Evolutionary conservation across 2,113 vertebrate species (phyloP).

Genomic region (Lethenteron reissneri): DNA sequence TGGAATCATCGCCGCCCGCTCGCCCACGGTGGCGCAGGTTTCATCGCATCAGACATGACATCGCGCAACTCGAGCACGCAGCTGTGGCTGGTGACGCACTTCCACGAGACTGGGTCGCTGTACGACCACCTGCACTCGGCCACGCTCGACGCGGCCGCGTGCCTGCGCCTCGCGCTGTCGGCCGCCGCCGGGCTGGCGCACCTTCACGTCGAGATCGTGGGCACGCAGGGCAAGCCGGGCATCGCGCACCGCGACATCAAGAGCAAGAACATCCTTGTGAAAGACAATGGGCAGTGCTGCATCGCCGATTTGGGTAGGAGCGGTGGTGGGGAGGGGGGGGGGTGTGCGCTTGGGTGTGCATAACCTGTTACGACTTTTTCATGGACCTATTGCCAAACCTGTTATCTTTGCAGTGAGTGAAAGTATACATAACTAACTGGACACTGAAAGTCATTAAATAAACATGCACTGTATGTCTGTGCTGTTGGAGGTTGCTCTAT

Average conservation of each 20-base stretch:
- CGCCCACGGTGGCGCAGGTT: constrained; percentile 26
- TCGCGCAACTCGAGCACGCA: constrained; percentile 95
- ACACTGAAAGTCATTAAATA: too few species aligned
- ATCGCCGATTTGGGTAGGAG: constrained; percentile 77
- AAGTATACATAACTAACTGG: too few species aligned
- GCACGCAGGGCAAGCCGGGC: constrained; percentile 87
- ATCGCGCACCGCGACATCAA: constrained; percentile 88
- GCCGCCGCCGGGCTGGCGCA: constrained; percentile 75
- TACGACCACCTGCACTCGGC: constrained; percentile 88
- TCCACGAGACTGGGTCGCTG: constrained; percentile 83
- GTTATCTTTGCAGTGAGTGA: too few species aligned
- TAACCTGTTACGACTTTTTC: too few species aligned
- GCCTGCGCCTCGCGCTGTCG: constrained; percentile 71
- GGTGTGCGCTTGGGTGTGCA: too few species aligned
- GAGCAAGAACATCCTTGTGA: constrained; percentile 93
- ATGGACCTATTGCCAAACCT: too few species aligned
- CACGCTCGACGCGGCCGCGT: constrained; percentile 58
- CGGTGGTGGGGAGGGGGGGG: too few species aligned
- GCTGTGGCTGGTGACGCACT: constrained; percentile 93
- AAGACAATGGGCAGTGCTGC: constrained; percentile 93
- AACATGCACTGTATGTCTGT: too few species aligned
- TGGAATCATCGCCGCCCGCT: too few species aligned
- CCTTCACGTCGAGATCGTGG: constrained; percentile 94
- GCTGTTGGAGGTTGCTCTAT: too few species aligned
- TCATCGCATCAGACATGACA: constrained; percentile 95